These are phyloP conservation scores for Pelvicachromis taeniatus DNA, from an alignment of 2,113 vertebrate genomes.

Conservation along the genomic window DNA sequence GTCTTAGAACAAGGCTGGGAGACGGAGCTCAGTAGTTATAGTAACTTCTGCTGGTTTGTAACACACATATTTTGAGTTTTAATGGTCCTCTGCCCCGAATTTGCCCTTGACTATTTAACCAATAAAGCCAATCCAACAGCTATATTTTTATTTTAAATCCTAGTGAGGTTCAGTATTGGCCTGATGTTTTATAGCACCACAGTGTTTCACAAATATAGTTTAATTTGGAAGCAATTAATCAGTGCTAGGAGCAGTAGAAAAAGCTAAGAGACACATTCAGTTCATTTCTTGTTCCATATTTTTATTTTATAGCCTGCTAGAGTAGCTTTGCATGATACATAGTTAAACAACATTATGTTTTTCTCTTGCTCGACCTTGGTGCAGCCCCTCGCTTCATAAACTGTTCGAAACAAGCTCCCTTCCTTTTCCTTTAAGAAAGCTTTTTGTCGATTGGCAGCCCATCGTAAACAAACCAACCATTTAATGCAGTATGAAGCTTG, in stretches of 20 bases:
- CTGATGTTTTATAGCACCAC: background rate
- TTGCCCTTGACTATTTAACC: background rate
- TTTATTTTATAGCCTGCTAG: background rate
- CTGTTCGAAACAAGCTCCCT: background rate
- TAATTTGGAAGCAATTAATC: background rate
- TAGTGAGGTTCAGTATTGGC: background rate
- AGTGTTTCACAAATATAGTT: background rate
- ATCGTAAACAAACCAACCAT: background rate
- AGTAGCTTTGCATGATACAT: background rate
- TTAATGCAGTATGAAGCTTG: background rate
- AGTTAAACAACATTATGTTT: background rate
- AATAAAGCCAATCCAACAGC: background rate
- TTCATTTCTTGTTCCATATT: background rate
- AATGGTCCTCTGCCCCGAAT: background rate
- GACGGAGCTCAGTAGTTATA: background rate
- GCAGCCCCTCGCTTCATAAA: background rate
- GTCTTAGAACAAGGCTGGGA: background rate
- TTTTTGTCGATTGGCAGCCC: fast-evolving
- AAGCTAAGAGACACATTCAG: background rate
- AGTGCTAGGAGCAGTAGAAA: background rate
- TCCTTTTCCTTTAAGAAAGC: background rate
- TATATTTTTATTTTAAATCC: background rate
- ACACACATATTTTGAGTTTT: background rate
- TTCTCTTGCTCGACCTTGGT: background rate
- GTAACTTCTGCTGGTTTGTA: background rate